Evolutionary conservation across 2,888 invertebrate species (phyloP), one percentile per base, ranked within the genome.

Genomic region (Lysandra coridon): DNA sequence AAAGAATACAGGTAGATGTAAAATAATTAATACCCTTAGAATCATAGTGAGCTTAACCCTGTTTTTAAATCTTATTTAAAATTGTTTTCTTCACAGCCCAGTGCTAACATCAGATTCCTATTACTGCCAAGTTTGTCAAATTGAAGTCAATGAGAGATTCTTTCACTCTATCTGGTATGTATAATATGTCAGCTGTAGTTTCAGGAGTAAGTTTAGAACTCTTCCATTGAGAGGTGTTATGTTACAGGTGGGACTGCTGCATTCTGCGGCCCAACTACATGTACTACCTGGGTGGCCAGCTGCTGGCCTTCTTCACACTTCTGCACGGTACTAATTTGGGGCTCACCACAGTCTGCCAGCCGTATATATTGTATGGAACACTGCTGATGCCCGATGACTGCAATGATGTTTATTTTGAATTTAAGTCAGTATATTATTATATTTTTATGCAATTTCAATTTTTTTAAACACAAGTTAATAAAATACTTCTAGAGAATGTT

Each of bases 331-430:
- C 97, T 4, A 97, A 98, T 90, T 93, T 98, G 78, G 97, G 97
- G 1, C 91, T 98, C 83, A 98, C 98, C 0, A 97, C 98, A n/a
- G 96, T 98, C 0, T 98, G 98, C 86, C 97, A 98, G 89, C 98
- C 98, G 0, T 96, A 96, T 85, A 95, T 96, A 85, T 90, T 97
- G 69, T 95, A 96, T 85, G 96, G 95, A 78, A 94, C 95, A 78
- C 93, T 98, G 83, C 94, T 98, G 60, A 87, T 98, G 83, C 98
- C 98, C 1, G 97, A 97, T 86, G 97, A 98, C 88, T 98, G 98
- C 90, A 96, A 96, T 82, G 97, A 97, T 90, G 97, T 97, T 0
- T 98, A 98, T 89, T 96, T 96, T 88, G 96, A 97, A 85, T 96
- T 96, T 85, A 95, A 96, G 97, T 97, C 93, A 95, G 96, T 95